These are phyloP conservation scores for Psammodynastes pulverulentus DNA, from an alignment of 2,113 vertebrate species.

Conservation along the genomic window DNA sequence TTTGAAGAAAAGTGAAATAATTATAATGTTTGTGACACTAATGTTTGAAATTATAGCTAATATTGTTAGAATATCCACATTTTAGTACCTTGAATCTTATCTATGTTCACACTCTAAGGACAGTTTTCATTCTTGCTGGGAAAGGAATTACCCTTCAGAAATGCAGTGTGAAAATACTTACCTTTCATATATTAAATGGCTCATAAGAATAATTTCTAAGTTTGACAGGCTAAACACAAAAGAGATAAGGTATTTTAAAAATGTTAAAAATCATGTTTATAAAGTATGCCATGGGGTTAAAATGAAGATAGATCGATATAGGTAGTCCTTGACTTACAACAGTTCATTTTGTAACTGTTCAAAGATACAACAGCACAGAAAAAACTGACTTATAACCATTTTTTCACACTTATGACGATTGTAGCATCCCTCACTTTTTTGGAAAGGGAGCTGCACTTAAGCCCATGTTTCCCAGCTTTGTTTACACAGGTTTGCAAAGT, in stretches of 20 bases:
- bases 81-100: not conserved
- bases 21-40: not conserved
- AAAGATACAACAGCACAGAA: not conserved
- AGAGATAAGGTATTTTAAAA: not conserved
- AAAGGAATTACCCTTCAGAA: not conserved
- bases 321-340: not conserved
- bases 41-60: not conserved
- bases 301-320: not conserved
- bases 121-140: not conserved
- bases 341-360: not conserved
- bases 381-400: not conserved
- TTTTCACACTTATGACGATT: not conserved
- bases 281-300: not conserved
- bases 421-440: not conserved
- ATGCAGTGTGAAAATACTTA: not conserved
- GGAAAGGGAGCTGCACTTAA: not conserved
- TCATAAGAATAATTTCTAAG: not conserved
- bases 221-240: not conserved
- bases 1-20: not conserved
- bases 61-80: not conserved
- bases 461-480: not conserved
- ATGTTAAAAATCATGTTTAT: not conserved
- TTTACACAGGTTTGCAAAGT: not conserved
- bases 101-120: not conserved
- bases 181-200: not conserved